phyloP scores from a whole-genome alignment of 2,113 vertebrate species.

The Etheostoma spectabile region DNA sequence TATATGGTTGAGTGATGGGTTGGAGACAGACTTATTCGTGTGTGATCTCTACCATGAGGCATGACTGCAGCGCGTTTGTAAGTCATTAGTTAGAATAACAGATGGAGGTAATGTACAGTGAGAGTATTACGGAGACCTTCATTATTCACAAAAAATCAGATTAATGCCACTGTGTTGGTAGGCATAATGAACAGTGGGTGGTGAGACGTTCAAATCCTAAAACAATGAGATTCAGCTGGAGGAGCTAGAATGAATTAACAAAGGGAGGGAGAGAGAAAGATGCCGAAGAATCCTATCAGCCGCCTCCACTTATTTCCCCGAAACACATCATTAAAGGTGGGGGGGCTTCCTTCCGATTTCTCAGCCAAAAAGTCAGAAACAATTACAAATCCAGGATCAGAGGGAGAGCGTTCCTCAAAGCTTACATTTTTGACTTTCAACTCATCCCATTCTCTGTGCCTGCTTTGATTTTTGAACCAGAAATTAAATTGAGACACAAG shows the following conservation, averaged over 20 bases:
- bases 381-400: conserved; percentile 76
- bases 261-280: conserved; percentile 33
- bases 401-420: conserved; percentile 56
- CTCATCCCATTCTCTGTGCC: conserved; percentile 20
- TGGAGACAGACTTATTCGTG: conserved; percentile 10
- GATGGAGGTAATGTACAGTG: conserved; percentile 56
- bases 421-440: conserved; percentile 28
- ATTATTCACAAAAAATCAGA: conserved; percentile 69
- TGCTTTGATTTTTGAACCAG: conserved; percentile 72
- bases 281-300: conserved; percentile 56
- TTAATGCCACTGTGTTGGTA: conserved; percentile 50
- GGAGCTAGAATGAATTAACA: conserved; percentile 57
- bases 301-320: conserved; percentile 22
- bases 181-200: conserved; percentile 65
- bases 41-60: conserved; percentile 35
- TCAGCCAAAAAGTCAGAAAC: conserved; percentile 69
- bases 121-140: conserved; percentile 51
- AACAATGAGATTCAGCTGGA: conserved; percentile 69
- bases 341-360: conserved; percentile 56
- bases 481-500: conserved; percentile 71
- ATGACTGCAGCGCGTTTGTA: conserved; percentile 26
- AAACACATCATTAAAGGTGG: conserved; percentile 65
- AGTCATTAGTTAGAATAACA: conserved; percentile 60
- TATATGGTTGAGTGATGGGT: conserved; percentile 36
- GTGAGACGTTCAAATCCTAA: conserved; percentile 46